Percentiles rank a stretch among this genome's conserved stretches.
phyloP scores from a whole-genome alignment of 2,113 vertebrate species.

The Polypterus bichir region DNA sequence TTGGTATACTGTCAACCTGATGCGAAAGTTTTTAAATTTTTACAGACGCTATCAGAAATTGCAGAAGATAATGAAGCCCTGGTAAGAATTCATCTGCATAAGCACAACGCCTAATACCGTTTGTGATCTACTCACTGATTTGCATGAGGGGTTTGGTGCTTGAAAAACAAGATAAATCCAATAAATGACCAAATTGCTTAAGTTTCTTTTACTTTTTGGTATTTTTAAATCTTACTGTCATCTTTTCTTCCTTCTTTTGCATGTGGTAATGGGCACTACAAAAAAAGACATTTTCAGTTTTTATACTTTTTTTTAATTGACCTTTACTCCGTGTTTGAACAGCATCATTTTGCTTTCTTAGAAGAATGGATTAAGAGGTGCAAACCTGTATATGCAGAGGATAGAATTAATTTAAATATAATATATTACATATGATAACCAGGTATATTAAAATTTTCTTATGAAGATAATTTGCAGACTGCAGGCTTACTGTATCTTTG shows the following conservation, averaged over 20 bases:
- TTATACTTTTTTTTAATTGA: no score
- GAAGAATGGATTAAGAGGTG: no score
- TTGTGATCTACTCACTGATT: slow-evolving; percentile 47
- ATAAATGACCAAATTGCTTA: background rate
- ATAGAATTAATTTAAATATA: no score
- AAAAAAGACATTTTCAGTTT: no score
- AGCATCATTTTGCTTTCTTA: no score
- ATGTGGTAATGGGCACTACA: slow-evolving; percentile 38
- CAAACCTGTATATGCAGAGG: no score
- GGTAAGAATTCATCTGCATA: slow-evolving; percentile 71
- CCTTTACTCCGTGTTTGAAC: no score
- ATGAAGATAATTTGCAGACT: no score
- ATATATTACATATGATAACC: no score
- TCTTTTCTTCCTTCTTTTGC: slow-evolving; percentile 33
- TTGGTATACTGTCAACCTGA: slow-evolving; percentile 41
- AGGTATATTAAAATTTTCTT: no score
- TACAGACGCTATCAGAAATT: slow-evolving; percentile 97
- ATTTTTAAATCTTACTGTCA: slow-evolving; percentile 19
- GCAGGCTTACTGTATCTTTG: no score
- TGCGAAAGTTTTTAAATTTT: slow-evolving; percentile 77
- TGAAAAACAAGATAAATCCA: slow-evolving; percentile 19
- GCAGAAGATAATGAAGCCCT: slow-evolving; percentile 99
- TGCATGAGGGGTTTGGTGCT: slow-evolving; percentile 60
- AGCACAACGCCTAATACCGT: slow-evolving; percentile 42
- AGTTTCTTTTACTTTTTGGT: slow-evolving; percentile 29